These are phyloP conservation scores for Orientallactaga bullata DNA, from an alignment of 2,113 vertebrate species.

Conservation along the genomic window DNA sequence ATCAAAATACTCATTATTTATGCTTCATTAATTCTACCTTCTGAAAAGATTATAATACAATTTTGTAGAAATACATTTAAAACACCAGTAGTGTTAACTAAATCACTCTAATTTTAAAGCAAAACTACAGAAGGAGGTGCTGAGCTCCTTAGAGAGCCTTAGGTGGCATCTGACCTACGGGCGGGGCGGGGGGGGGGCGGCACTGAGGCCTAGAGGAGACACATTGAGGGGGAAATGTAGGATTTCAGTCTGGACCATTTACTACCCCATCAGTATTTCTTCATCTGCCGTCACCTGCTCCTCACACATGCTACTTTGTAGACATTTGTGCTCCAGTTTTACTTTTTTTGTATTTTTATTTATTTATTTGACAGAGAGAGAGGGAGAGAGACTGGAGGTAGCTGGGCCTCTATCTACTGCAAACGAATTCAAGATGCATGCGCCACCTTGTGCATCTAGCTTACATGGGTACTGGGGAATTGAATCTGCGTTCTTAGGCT, in stretches of 20 bases:
- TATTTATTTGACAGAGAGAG: too few species aligned
- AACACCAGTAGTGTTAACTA: neutral
- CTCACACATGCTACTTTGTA: neutral
- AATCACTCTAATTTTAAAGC: conserved; percentile 7
- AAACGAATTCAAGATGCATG: too few species aligned
- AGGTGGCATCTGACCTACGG: neutral
- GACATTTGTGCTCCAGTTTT: neutral
- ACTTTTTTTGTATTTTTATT: neutral
- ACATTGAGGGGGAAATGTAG: neutral
- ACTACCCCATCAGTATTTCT: neutral
- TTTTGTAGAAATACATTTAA: conserved; percentile 53
- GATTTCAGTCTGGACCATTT: neutral
- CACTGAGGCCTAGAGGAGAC: conserved; percentile 34
- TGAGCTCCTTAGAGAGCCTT: neutral
- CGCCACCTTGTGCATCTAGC: too few species aligned
- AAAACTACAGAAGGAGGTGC: neutral
- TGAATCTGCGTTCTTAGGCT: too few species aligned
- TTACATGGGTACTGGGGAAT: too few species aligned
- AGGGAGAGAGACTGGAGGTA: too few species aligned
- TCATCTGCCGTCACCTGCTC: neutral
- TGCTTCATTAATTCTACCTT: conserved; percentile 72
- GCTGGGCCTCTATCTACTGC: too few species aligned
- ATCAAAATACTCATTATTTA: conserved; percentile 70
- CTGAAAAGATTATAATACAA: conserved; percentile 58
- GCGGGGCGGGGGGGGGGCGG: neutral